Conservation (phyloP, 1,140 invertebrate genomes). For the Bombus consobrinus region DNA sequence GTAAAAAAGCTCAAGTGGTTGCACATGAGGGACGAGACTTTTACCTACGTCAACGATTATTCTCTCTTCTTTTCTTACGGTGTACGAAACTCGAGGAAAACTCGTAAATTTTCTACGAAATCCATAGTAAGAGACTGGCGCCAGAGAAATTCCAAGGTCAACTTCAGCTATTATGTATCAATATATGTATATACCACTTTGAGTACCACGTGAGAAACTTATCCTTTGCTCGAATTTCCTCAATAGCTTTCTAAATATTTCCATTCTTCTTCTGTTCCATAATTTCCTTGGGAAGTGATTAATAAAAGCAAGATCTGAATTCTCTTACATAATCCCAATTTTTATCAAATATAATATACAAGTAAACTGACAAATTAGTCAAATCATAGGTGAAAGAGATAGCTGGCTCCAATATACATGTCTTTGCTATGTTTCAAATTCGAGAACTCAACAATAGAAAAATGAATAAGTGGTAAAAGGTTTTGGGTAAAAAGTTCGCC, state of each 20-base stretch:
- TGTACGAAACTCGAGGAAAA: constrained; percentile 35
- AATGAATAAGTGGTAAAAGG: background rate
- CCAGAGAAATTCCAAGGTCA: constrained; percentile 26
- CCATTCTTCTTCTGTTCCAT: background rate
- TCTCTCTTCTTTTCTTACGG: background rate
- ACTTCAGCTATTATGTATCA: background rate
- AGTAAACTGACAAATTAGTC: background rate
- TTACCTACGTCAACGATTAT: constrained; percentile 61
- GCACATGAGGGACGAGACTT: constrained; percentile 64
- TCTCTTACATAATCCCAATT: background rate
- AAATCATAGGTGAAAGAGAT: background rate
- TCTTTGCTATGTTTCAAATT: background rate
- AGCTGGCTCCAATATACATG: background rate
- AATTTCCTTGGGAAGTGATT: background rate
- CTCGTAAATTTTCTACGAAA: constrained; percentile 62
- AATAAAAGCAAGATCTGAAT: background rate
- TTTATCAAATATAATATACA: background rate
- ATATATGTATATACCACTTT: background rate
- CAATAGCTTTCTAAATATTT: background rate
- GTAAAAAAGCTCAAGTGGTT: constrained; percentile 69
- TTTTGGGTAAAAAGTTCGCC: constrained; percentile 17
- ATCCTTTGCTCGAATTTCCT: background rate
- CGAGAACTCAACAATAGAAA: background rate
- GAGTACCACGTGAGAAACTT: background rate
- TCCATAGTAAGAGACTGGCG: constrained; percentile 47